Base-by-base conservation (phyloP, 2,888 invertebrate genomes). In the Orthonychiurus folsomi region DNA sequence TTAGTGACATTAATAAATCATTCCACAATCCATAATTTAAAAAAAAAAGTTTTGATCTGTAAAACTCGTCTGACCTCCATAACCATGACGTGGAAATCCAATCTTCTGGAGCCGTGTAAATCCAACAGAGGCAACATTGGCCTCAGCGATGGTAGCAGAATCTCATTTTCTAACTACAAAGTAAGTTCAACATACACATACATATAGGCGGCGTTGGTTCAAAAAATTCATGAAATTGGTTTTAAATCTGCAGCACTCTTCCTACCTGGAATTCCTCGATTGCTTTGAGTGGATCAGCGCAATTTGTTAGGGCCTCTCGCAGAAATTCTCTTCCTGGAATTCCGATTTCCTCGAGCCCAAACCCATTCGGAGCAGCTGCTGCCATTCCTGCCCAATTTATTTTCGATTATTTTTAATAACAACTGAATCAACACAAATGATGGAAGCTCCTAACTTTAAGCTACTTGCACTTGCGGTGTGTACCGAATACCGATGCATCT, bases 91-190 rank as follows among this genome's bases (percentile, higher is more conserved):
- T 97, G 95, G 77, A 96, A 97, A 77, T 97, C 96, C 20, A 93
- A 80, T 60, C 97, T 82, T 24, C 91, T 84, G 0, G 96, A 90
- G 2, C 91, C 93, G 76, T 96, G 96, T 24, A 97, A 82, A 78
- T 99, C 97, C 12, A 99, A 80, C 20, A 99, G 79, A 0, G 96
- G 96, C 65, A 97, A 78, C 88, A 96, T 96, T 20, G 96, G 94
- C 57, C 93, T 82, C 57, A 97, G 78, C 0, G 96, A 95, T 1
- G 95, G 94, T 56, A 96, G 79, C 62, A 93, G 79, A 73, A 95
- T 91, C 50, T 92, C 92, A 82, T 94, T 93, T 78, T 92, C 89
- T 55, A 91, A 80, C 85, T 90, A 78, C 21, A 63, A 56, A 23
- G 60, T 37, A 63, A 96, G 79, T 78, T 99, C 97, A 57, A 83